Percentiles rank a stretch among this genome's conserved stretches.
phyloP scores from a whole-genome alignment of 2,888 invertebrate genomes.

The Brachycybe producta region DNA sequence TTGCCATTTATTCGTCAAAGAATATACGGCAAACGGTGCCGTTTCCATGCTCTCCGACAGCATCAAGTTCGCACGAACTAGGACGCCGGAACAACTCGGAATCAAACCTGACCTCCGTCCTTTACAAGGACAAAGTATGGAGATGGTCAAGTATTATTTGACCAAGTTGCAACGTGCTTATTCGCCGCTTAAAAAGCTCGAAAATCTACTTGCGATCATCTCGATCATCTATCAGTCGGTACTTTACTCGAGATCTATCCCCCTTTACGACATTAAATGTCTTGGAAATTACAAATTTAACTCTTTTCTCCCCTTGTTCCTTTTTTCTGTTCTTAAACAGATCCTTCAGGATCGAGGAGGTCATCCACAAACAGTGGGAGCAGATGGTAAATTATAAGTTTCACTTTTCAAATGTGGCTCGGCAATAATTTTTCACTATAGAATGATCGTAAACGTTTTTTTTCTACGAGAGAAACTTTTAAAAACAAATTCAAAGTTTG shows the following conservation, averaged over 20 bases:
- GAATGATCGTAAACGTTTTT: no score
- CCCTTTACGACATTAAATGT: neutral
- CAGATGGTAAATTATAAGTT: conserved; percentile 24
- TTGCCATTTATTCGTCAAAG: conserved; percentile 55
- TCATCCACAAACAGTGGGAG: conserved; percentile 22
- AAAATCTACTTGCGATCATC: conserved; percentile 76
- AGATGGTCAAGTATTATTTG: conserved; percentile 55
- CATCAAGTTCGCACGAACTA: conserved; percentile 35
- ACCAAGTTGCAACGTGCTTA: conserved; percentile 77
- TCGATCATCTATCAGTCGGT: conserved; percentile 54
- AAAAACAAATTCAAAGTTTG: no score
- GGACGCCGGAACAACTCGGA: conserved; percentile 37
- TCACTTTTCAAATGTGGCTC: no score
- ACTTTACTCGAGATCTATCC: no score
- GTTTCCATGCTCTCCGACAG: conserved; percentile 35
- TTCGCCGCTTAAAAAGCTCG: conserved; percentile 82
- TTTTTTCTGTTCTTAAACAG: no score
- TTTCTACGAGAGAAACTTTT: no score
- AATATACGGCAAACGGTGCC: conserved; percentile 34
- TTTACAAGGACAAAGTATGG: conserved; percentile 59
- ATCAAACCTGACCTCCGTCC: conserved; percentile 41
- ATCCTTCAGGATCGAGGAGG: conserved; percentile 22
- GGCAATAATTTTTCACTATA: no score
- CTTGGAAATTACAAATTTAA: no score
- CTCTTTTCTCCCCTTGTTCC: no score